Evolutionary conservation across 1,140 invertebrate genomes (phyloP), one percentile per base, ranked within the genome.

Genomic region (Holcopasites calliopsidis): DNA sequence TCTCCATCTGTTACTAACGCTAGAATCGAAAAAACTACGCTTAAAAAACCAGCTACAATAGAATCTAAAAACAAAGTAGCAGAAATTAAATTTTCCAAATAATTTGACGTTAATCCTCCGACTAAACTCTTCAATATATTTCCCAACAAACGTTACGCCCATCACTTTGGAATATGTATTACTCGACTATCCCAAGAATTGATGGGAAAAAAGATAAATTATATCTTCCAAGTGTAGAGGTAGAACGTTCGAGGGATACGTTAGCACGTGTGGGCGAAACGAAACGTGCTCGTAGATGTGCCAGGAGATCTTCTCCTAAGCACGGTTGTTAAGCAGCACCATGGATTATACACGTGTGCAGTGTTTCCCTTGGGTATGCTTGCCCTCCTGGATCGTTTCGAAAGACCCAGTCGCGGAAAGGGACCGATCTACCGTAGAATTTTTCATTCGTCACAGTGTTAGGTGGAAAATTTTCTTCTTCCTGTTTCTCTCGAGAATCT

Each of bases 371-470:
- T 86, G 86, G 87, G 84, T 87, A 88, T 86, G 87, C 85, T 77
- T 80, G 85, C 82, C 76, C 88, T 88, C 88, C 88, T 87, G 87
- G 86, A 88, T 70, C 82, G 87, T 72, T 42, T 28, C 42, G 49
- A 33, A 40, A 38, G 52, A 13, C 38, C 21, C 8, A 40, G 23
- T 18, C 44, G n/a, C 44, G 10, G 11, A 26, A 23, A 26, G 31
- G 42, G n/a, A 54, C 13, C 31, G 18, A 52, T 52, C 21, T 26
- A 8, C 23, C 21, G 8, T 66, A 13, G 10, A 44, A 28, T 62
- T 3, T 1, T 16, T 5, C 31, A 31, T 2, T 35, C 31, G 31
- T 57, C 21, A 57, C 18, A 31, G 31, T 57, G n/a, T 57, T 35
- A 35, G 31, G 6, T 28, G 54, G 31, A 62, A 52, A 66, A 66